Percentiles rank a stretch among this genome's conserved stretches.
These are phyloP conservation scores for Enteromius fasciolatus DNA, from an alignment of 2,797 vertebrate genomes.

Conservation along the genomic window DNA sequence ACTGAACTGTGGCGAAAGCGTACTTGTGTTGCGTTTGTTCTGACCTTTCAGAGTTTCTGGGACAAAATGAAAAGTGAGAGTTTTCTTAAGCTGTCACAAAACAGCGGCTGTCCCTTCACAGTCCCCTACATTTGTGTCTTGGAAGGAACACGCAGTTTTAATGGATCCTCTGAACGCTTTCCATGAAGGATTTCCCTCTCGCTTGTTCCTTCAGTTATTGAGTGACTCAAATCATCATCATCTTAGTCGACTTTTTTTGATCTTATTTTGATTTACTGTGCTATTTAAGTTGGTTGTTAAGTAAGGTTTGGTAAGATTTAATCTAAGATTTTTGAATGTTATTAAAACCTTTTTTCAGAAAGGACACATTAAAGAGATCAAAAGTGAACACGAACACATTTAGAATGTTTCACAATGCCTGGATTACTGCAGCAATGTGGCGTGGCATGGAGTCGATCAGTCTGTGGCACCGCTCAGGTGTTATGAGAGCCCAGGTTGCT, in stretches of 20 bases:
- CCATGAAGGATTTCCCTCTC: not conserved
- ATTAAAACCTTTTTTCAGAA: not conserved
- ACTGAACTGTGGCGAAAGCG: constrained; percentile 4
- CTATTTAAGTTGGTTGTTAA: too few relatives aligned
- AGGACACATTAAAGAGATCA: not conserved
- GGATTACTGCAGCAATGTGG: too few relatives aligned
- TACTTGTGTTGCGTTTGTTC: constrained; percentile 20
- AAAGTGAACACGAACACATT: not conserved
- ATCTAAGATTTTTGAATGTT: not conserved
- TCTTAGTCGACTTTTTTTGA: not conserved
- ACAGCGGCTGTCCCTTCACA: not conserved
- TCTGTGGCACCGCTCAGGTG: too few relatives aligned
- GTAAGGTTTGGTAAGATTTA: too few relatives aligned
- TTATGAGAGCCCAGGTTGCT: too few relatives aligned
- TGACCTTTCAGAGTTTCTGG: constrained; percentile 13
- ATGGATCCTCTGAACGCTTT: constrained; percentile 34
- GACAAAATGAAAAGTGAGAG: constrained; percentile 9
- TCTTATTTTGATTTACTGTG: too few relatives aligned
- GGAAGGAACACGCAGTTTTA: constrained; percentile 13
- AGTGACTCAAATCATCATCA: not conserved
- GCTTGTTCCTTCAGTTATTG: constrained; percentile 13
- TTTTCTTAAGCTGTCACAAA: constrained; percentile 21
- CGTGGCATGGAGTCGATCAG: too few relatives aligned
- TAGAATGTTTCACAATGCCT: too few relatives aligned
- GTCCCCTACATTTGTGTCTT: constrained; percentile 9